Conservation (phyloP, 2,888 invertebrate species). For the Chrysina gloriosa region DNA sequence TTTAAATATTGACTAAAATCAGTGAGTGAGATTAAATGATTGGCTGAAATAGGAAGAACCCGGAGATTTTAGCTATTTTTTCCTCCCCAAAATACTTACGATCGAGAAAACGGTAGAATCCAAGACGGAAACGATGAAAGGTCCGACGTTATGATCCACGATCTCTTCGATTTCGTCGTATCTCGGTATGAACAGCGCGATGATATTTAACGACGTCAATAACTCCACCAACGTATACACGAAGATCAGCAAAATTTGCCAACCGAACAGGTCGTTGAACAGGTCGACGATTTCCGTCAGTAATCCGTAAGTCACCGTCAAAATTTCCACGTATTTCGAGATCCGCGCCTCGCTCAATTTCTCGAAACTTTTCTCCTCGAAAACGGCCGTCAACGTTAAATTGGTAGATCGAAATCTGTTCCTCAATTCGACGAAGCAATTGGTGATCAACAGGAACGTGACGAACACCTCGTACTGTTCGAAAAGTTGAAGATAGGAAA, state of each 20-base stretch:
- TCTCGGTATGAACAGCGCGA: conserved; percentile 31
- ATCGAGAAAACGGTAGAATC: conserved; percentile 36
- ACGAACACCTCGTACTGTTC: conserved; percentile 21
- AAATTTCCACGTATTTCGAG: neutral
- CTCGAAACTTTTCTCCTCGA: neutral
- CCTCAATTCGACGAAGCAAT: conserved; percentile 24
- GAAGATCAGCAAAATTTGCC: conserved; percentile 34
- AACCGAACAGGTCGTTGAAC: conserved; percentile 38
- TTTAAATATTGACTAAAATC: no score
- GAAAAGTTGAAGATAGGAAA: conserved; percentile 9
- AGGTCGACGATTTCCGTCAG: conserved; percentile 28
- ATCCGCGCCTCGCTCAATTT: neutral
- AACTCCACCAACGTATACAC: conserved; percentile 36
- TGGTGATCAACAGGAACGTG: conserved; percentile 29
- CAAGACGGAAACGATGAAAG: conserved; percentile 23
- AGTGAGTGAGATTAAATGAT: no score
- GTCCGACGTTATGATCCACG: neutral
- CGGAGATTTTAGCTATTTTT: no score
- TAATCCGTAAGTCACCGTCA: conserved; percentile 24
- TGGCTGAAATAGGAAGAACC: no score
- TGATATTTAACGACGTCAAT: conserved; percentile 21
- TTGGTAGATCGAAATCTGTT: conserved; percentile 23
- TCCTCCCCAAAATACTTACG: conserved; percentile 26
- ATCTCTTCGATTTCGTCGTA: conserved; percentile 7
- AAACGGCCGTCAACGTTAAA: conserved; percentile 7